phyloP scores from a whole-genome alignment of 2,797 vertebrate species.

The Sebastes paucispinis region DNA sequence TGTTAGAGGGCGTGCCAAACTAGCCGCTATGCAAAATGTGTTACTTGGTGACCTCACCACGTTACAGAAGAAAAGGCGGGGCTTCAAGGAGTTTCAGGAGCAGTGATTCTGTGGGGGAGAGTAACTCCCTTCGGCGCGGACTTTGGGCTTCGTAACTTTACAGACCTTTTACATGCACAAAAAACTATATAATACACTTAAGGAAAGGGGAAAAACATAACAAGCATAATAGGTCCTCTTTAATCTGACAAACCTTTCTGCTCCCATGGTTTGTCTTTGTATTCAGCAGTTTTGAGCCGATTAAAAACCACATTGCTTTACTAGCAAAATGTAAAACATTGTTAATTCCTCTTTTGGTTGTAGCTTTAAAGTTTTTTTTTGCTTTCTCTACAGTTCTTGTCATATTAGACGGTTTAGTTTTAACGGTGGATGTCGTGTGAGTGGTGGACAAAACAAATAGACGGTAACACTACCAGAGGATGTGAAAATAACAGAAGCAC shows the following conservation, averaged over 20 bases:
- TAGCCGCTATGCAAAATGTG: no score
- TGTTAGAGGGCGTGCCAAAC: no score
- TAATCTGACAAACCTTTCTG: background rate
- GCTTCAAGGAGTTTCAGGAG: no score
- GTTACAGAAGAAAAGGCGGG: no score
- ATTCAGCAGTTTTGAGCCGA: background rate
- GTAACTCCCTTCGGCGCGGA: no score
- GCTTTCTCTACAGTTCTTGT: background rate
- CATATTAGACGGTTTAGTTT: background rate
- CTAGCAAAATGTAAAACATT: background rate
- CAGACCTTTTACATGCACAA: no score
- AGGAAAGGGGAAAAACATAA: no score
- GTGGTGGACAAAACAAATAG: conserved; percentile 6
- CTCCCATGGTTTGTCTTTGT: background rate
- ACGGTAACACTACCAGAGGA: conserved; percentile 15
- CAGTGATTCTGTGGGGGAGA: no score
- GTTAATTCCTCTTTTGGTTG: conserved; percentile 5
- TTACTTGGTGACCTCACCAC: no score
- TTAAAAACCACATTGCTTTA: background rate
- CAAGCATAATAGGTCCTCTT: no score
- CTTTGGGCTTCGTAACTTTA: no score
- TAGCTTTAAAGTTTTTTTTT: background rate
- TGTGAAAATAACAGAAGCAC: conserved; percentile 57
- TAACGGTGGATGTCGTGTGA: background rate
- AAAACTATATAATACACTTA: no score